phyloP scores from a whole-genome alignment of 2,113 vertebrate genomes.

The Nymphicus hollandicus region DNA sequence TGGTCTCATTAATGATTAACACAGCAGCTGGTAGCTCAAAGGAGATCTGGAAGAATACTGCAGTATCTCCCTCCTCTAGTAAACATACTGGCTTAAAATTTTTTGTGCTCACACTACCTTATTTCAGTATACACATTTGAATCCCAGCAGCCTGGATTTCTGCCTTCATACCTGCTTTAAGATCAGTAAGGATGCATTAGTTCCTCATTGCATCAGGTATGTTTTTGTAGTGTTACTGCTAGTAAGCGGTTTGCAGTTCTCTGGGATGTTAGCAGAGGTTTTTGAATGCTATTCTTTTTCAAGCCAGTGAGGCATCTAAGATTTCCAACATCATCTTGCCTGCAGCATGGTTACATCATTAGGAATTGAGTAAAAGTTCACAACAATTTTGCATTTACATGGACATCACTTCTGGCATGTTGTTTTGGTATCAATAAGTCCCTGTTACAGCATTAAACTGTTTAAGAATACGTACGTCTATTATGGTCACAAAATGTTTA shows the following conservation, averaged over 20 bases:
- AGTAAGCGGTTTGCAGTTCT: neutral
- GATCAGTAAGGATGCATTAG: neutral
- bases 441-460: neutral
- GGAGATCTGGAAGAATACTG: neutral
- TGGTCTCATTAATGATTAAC: conserved; percentile 59
- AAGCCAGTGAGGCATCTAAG: neutral
- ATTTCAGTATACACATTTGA: neutral
- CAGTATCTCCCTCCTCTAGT: neutral
- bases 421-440: neutral
- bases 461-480: neutral
- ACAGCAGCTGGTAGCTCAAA: conserved; percentile 11
- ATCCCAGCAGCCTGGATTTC: neutral
- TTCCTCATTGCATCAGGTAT: neutral
- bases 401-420: neutral
- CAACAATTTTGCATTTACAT: neutral
- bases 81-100: neutral
- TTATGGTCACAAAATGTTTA: neutral
- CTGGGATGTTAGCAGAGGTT: neutral
- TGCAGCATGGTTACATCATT: neutral
- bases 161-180: neutral
- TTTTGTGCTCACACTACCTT: neutral
- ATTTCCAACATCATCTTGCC: neutral
- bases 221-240: neutral
- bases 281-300: neutral
- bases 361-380: neutral